Base-by-base conservation (phyloP, 2,113 vertebrate species). In the Callionymus lyra region DNA sequence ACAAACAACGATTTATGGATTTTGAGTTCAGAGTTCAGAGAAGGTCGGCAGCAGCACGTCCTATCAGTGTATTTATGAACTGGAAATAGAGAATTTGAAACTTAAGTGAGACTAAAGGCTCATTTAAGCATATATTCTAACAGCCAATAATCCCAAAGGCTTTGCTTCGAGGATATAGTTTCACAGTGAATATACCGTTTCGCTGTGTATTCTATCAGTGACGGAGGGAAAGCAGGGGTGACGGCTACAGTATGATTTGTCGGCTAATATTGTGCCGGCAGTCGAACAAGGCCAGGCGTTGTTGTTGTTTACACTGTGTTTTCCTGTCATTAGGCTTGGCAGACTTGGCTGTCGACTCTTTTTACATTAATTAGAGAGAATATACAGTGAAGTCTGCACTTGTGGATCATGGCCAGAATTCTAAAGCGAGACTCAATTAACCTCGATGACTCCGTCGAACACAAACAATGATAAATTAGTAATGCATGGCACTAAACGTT, bases 371-470 rank as follows among this genome's bases (percentile, higher is more conserved):
- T 85, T 82, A 83, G 82, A 82, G 71, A 18, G 39, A 65, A 82
- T 80, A 68, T 76, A 78, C 65, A 66, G 72, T 79, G 74, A 72
- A 53, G 60, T 55, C 45, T 47, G 48, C 53, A 73, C 48, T 45
- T 54, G 57, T 63, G 77, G 69, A 77, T 66, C 45, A 32, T 14
- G 40, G 71, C 74, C 74, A 77, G 69, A 64, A 68, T 69, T 71
- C 62, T 76, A 63, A 79, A 83, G 67, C 73, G 81, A 84, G 72
- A 83, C 82, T 85, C 76, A 84, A 84, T 87, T 85, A 86, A 85
- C 83, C 77, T 63, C 41, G 31, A 47, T 55, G 68, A 83, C 81
- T 77, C 74, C 53, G 51, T 68, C 65, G 31, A 68, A 79, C 59
- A 53, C 66, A 84, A 80, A 84, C 74, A 80, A 80, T 62, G 58